phyloP scores from a whole-genome alignment of 2,113 vertebrate genomes.

The Oreochromis spilurus region DNA sequence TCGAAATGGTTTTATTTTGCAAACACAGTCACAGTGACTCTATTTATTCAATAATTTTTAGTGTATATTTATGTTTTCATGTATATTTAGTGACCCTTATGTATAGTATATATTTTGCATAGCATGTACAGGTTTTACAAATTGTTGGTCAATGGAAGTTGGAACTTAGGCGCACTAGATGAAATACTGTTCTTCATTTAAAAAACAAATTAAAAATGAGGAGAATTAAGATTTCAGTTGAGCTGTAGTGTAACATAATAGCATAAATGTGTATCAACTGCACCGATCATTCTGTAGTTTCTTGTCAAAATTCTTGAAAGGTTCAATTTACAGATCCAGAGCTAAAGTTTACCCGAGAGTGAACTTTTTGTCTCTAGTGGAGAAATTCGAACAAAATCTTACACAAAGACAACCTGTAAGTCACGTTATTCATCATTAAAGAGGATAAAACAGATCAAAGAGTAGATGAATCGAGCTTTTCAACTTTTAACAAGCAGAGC shows the following conservation, averaged over 20 bases:
- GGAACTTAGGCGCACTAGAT: background rate
- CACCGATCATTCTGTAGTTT: background rate
- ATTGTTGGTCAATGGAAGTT: background rate
- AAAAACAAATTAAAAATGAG: background rate
- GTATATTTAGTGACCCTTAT: background rate
- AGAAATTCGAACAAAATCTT: constrained; percentile 5
- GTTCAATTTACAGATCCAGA: background rate
- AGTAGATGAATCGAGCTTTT: constrained; percentile 24
- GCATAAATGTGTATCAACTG: background rate
- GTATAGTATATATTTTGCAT: background rate
- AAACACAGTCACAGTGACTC: background rate
- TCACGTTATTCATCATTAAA: constrained; percentile 40
- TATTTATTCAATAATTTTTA: background rate
- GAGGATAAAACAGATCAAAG: constrained; percentile 25
- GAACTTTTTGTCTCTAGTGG: background rate
- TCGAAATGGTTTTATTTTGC: background rate
- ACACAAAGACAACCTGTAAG: constrained; percentile 29
- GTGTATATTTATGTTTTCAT: background rate
- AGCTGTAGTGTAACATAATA: background rate
- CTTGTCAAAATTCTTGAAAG: background rate
- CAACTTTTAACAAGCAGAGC: constrained; percentile 11
- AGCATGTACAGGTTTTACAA: background rate
- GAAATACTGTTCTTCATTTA: background rate
- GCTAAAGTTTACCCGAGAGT: background rate
- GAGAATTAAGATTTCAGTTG: background rate